Base-by-base conservation (phyloP, 2,113 vertebrate genomes). In the mouse (Mus musculus) region DNA sequence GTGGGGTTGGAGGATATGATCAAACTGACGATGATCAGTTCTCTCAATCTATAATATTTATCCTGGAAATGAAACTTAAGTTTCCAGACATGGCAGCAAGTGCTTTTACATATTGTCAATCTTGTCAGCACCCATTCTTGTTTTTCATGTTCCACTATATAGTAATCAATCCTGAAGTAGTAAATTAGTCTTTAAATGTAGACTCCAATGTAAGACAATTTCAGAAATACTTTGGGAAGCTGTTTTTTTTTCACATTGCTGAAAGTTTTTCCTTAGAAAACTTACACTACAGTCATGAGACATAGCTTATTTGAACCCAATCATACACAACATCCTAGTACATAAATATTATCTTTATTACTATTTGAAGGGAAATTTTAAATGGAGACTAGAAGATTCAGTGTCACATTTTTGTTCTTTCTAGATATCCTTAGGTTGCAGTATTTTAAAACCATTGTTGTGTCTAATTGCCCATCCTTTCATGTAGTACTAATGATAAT, bases 321-420 rank as follows among this genome's bases (percentile, higher is more conserved):
- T 52, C 11, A 3, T 52, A 71, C 1, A 54, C 6, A 61, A 22
- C 24, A 42, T 93, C 77, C 30, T 67, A 71, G 8, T 8, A 78
- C 13, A 42, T 54, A 90, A 67, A 84, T 91, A 84, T 61, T 36
- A 73, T 36, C 19, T 71, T 92, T 93, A 52, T 73, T 87, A 88
- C 36, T 22, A 69, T 76, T 30, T 61, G 56, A 92, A 84, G 52
- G 7, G 13, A 90, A 49, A 2, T 13, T 1, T 96, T 88, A 84
- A 54, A 89, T 19, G 88, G 24, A 86, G 49, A 49, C 20, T 26
- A 80, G 7, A 8, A 9, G 36, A 20, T 42, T 39, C 46, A 49
- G 20, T 39, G 91, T 33, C 72, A 77, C 54, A 46, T 13, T 92
- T 28, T 42, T 92, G 6, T 63, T 71, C 0, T 36, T 36, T 86